Base-by-base conservation (phyloP, 2,888 invertebrate species). In the Stegana nigrithorax region DNA sequence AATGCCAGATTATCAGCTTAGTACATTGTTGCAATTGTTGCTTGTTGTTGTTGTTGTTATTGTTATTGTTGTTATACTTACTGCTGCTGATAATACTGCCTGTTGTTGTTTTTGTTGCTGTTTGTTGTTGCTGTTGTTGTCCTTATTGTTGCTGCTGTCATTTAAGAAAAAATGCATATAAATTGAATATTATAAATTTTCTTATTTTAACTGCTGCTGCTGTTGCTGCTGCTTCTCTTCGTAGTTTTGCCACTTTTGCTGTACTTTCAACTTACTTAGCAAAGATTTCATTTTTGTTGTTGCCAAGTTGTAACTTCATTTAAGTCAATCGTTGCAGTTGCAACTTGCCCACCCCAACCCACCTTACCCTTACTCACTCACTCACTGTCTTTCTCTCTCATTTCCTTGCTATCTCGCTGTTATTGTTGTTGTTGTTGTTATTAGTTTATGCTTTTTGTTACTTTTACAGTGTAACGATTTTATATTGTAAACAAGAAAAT, bases 401-500 rank as follows among this genome's bases (percentile, higher is more conserved):
- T n/a, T n/a, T n/a, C 36, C 19, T 53, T 36, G 39, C 26, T 51
- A 29, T 44, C 36, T 58, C 45, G 63, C 61, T 51, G 21, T 25
- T 21, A 32, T 21, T 36, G 12, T 12, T 23, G 2, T 47, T 29
- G n/a, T 21, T 32, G 14, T 21, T 45, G n/a, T 50, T 47, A 55
- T 8, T 55, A n/a, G 2, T 19, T 63, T 32, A 57, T 53, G 56
- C 64, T 58, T 63, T 45, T 45, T n/a, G 12, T 27, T 25, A 5
- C 27, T 27, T 17, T 17, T 27, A 60, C 23, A 10, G 47, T 21
- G 36, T 47, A 21, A 56, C 70, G 10, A 45, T 62, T 59, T 67
- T 68, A 75, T 73, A 72, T 80, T 79, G 77, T 81, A 82, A 81
- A 81, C 79, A 82, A 81, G 79, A 70, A 80, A 82, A 81, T 82